These are phyloP conservation scores for Cyphomyrus discorhynchus DNA, from an alignment of 2,113 vertebrate species.

Conservation along the genomic window DNA sequence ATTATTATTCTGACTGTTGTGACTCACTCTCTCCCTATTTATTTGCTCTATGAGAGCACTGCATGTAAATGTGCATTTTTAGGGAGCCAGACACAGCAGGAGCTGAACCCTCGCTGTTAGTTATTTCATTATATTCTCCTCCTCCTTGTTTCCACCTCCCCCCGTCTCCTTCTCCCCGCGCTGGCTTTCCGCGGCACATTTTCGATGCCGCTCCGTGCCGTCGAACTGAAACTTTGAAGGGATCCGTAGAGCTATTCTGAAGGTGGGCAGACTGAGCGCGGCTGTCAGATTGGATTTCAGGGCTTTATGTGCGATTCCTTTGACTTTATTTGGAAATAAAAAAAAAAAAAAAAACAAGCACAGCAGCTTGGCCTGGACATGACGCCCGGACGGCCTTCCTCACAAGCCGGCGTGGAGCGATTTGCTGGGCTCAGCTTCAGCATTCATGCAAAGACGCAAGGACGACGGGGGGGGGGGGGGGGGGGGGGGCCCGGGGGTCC, in stretches of 20 bases:
- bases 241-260: conserved; percentile 2
- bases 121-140: not conserved
- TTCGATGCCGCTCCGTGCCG: not conserved
- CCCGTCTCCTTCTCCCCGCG: not conserved
- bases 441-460: not conserved
- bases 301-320: not conserved
- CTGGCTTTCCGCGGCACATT: not conserved
- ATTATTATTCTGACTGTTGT: not conserved
- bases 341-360: not conserved
- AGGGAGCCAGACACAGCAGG: not conserved
- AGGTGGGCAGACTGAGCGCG: not conserved
- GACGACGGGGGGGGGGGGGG: not conserved
- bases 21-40: not conserved
- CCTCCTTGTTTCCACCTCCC: not conserved
- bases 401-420: not conserved
- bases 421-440: not conserved
- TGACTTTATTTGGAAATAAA: not conserved
- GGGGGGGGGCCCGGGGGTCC: no score
- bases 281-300: not conserved
- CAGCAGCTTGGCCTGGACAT: not conserved
- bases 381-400: not conserved
- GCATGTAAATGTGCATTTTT: not conserved
- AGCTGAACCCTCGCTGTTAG: not conserved
- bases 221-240: not conserved
- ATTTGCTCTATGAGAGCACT: not conserved